These are phyloP conservation scores for Linepithema humile DNA, from an alignment of 1,140 invertebrate species.

Conservation along the genomic window DNA sequence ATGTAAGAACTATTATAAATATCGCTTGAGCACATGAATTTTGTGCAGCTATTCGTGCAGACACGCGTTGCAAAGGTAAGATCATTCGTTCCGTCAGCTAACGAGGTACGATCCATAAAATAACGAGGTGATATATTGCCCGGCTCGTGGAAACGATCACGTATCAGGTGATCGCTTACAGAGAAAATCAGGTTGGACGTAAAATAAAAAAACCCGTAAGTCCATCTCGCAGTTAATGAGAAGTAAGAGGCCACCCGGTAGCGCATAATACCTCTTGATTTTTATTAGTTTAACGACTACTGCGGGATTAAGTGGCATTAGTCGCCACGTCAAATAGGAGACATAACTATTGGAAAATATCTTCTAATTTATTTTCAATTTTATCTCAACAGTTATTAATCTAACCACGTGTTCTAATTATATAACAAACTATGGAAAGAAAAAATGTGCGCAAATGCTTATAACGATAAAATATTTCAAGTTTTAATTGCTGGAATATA, in stretches of 20 bases:
- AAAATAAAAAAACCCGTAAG: neutral
- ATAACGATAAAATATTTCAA: neutral
- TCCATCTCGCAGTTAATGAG: constrained; percentile 34
- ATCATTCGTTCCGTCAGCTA: constrained; percentile 45
- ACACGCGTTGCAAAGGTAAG: constrained; percentile 16
- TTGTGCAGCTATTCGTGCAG: neutral
- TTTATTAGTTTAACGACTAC: constrained; percentile 38
- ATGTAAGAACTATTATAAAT: neutral
- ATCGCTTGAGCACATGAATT: constrained; percentile 16
- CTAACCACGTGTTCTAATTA: neutral
- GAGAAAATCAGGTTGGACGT: constrained; percentile 33
- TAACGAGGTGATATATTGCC: constrained; percentile 37
- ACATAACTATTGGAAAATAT: neutral
- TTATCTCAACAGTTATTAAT: constrained; percentile 22
- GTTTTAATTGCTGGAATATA: neutral
- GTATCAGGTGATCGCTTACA: constrained; percentile 44
- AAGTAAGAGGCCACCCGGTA: constrained; percentile 42
- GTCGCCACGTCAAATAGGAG: neutral
- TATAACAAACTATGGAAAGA: neutral
- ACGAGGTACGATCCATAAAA: constrained; percentile 38
- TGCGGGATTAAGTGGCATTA: neutral
- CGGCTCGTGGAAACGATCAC: constrained; percentile 28
- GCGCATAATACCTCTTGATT: constrained; percentile 2
- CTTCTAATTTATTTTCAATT: constrained; percentile 29
- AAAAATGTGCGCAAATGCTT: neutral